Percentiles rank a stretch among this genome's conserved stretches.
These are phyloP conservation scores for Homalodisca vitripennis DNA, from an alignment of 1,140 invertebrate species.

Conservation along the genomic window DNA sequence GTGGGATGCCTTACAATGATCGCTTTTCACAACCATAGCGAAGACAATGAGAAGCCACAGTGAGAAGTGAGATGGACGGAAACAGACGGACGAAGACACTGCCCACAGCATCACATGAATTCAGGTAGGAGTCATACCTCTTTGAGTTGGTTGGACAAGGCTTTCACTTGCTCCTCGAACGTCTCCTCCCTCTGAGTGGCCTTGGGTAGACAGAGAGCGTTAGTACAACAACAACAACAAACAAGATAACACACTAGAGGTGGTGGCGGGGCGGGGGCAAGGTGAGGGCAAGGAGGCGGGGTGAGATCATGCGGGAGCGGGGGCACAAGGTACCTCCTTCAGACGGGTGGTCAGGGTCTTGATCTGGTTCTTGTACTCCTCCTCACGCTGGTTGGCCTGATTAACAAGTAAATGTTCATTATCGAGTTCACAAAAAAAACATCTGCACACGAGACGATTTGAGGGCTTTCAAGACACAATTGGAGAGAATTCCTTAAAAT, in stretches of 20 bases:
- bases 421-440: no score
- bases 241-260: slow-evolving; percentile 38
- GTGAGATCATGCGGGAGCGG: not conserved
- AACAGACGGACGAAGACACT: not conserved
- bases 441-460: no score
- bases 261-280: no score
- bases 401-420: slow-evolving; percentile 40
- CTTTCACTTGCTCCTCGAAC: slow-evolving; percentile 91
- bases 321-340: slow-evolving; percentile 83
- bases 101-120: not conserved
- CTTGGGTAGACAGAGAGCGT: slow-evolving; percentile 52
- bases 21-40: no score
- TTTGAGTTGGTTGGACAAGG: slow-evolving; percentile 87
- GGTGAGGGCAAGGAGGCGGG: no score
- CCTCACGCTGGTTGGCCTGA: slow-evolving; percentile 99
- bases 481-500: no score
- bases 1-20: no score
- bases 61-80: no score
- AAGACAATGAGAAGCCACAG: no score
- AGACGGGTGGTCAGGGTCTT: slow-evolving; percentile 98
- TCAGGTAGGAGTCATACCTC: slow-evolving; percentile 70
- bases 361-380: slow-evolving; percentile 99
- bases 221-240: slow-evolving; percentile 43
- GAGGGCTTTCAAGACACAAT: no score
- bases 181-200: slow-evolving; percentile 96